Conservation (phyloP, 2,113 vertebrate species). For the Nothobranchius furzeri region DNA sequence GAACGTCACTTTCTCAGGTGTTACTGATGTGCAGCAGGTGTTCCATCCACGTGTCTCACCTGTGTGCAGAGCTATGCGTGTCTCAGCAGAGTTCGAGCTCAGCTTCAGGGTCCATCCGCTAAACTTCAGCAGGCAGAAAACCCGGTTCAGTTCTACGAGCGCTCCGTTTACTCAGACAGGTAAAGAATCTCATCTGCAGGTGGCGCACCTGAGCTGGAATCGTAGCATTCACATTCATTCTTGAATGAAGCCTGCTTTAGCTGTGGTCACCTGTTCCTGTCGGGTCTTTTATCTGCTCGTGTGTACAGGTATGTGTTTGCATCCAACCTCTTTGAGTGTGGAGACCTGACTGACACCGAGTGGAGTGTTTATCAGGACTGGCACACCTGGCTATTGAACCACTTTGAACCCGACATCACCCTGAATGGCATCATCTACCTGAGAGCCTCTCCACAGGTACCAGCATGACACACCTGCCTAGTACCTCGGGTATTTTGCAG, state of each 20-base stretch:
- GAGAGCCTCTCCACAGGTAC: constrained; percentile 82
- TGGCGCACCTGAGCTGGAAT: no score
- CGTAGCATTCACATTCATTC: no score
- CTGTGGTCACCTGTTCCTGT: no score
- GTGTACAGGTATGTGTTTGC: constrained; percentile 83
- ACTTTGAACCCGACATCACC: constrained; percentile 80
- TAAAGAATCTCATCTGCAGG: constrained; percentile 36
- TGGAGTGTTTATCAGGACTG: constrained; percentile 87
- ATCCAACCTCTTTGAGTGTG: constrained; percentile 83
- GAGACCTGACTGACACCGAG: constrained; percentile 82
- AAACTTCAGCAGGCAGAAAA: constrained; percentile 53
- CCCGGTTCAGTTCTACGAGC: constrained; percentile 83
- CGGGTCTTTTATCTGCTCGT: background rate
- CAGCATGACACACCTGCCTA: background rate
- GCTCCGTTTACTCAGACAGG: constrained; percentile 94
- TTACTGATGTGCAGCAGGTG: no score
- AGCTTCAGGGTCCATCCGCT: constrained; percentile 74
- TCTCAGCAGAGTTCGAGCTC: constrained; percentile 83
- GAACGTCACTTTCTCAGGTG: background rate
- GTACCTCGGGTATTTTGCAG: no score
- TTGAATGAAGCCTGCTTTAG: background rate
- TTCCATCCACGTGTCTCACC: background rate
- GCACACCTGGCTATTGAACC: constrained; percentile 83
- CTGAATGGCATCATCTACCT: constrained; percentile 87
- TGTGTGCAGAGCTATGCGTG: constrained; percentile 83